Evolutionary conservation across 2,888 invertebrate species (phyloP), one percentile per base, ranked within the genome.

Genomic region (Drosophila conformis): DNA sequence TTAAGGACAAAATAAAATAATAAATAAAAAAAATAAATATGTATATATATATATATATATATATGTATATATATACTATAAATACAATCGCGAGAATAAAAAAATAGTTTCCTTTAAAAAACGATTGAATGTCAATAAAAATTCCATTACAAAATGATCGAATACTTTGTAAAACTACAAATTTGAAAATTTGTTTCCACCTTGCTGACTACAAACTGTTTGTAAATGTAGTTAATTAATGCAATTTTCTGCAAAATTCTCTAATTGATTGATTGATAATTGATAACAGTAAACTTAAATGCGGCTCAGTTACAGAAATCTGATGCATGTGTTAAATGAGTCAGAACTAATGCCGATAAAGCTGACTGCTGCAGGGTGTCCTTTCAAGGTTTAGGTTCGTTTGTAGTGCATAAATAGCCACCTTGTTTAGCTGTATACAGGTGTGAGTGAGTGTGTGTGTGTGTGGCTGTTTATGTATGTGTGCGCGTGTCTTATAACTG

Each of bases 401-500:
- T 82, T 76, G 53, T 69, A 82, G 69, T 79, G 69, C 76, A 82
- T 81, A 81, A 85, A 85, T 82, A 65, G 56, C 66, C 56, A 15
- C 52, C 62, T 72, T 79, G 76, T 63, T 72, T 79, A 72, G n/a
- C 76, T 67, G 59, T 56, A 63, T 51, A 49, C 35, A 15, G 46
- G 21, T 46, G 46, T 31, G 46, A 31, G 11, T 36, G 21, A 4
- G 27, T 4, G 27, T 27, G 27, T 25, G 31, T 25, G 18, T 31
- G 51, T 53, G 40, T n/a, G 27, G 6, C 13, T 42, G 51, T 65
- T 36, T 51, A 25, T n/a, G 15, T 42, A 13, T n/a, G 2, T 52
- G 13, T 27, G 70, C 64, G 66, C 67, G 69, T 73, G 69, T 76
- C 76, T 82, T 58, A 65, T 67, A 57, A 40, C 60, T 54, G 36